Base-by-base conservation (phyloP, 2,113 vertebrate species). In the Oncorhynchus keta region DNA sequence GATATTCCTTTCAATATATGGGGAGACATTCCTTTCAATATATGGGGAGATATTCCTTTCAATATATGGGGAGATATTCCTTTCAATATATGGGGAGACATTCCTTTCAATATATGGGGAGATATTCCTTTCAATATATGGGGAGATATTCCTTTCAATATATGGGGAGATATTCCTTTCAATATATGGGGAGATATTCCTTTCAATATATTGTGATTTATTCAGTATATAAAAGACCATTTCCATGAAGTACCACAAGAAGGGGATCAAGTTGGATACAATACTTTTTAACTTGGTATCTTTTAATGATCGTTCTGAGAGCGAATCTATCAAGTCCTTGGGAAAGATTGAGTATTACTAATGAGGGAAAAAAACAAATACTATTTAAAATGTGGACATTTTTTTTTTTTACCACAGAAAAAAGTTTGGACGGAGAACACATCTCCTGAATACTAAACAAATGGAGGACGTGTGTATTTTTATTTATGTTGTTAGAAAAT, bases 391-490 rank as follows among this genome's bases (percentile, higher is more conserved):
- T 4, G 2, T 3, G 66, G 32, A 30, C 14, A n/a, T 39, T 35
- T 68, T 48, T 74, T 39, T n/a, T 28, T 28, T 28, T 28, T 28
- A 39, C 49, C 69, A 70, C 22, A 64, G 55, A 13, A 73, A 57
- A 67, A 28, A 2, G 66, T 22, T 49, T 77, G 81, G 79, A 79
- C 22, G 57, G 73, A 18, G 26, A 80, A 72, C 26, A 51, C 30
- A 57, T 73, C 51, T 69, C 69, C 70, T 68, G 75, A 78, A 61
- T 75, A 86, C 81, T 87, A 85, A 87, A 77, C 77, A 68, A 70
- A 66, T 22, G 67, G 75, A 57, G 13, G 57, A 83, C 2, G 48
- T 75, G 64, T 78, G 66, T 75, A 76, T 55, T 73, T 64, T 68
- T 77, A 75, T 69, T 64, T n/a, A 75, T 51, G 22, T 77, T 61